Evolutionary conservation across 92 coral and sea anemone species (phyloP), one percentile per base, ranked within the genome.

Genomic region (Plumapathes pennacea): DNA sequence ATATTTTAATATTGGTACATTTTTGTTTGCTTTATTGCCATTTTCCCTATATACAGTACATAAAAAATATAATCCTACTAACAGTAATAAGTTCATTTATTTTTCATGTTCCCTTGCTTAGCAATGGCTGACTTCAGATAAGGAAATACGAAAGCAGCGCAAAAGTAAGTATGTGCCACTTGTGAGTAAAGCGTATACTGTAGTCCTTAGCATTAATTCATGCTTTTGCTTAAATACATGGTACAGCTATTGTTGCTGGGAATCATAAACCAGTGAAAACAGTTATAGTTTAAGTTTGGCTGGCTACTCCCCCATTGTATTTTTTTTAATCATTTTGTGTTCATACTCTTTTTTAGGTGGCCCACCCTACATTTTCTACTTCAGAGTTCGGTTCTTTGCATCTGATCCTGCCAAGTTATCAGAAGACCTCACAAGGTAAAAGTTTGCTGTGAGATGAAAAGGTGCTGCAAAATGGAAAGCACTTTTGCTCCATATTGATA

Each of bases 351-450:
- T 36, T 46, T 4, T 25, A 92, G 98, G 98, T 46, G 84, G 84
- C 3, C 83, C 86, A 18, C 98, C 98, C 1, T 88, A 56, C 45
- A 90, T 88, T 42, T 88, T 92, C 60, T 84, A 84, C 62, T 92
- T 88, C 41, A 72, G 86, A 54, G 98, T 92, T 30, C 86, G 91
- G 18, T 92, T 92, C 60, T 92, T 92, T 65, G 96, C 85, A 18
- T 88, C 98, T 23, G 98, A 92, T 60, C 98, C 98, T 7, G 79
- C 98, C 1, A 83, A 89, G 64, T 71, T 92, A 5, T 75, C 94
- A 5, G 98, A 92, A 49, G 98, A 92, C 67, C 30, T 92, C 22
- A 92, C 98, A 54, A 92, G 98, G 98, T 88, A 79, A n/a, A n/a
- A n/a, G n/a, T n/a, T n/a, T n/a, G n/a, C n/a, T n/a, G n/a, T n/a